Conservation (phyloP, 1,140 invertebrate species). For the Drosophila tani region DNA sequence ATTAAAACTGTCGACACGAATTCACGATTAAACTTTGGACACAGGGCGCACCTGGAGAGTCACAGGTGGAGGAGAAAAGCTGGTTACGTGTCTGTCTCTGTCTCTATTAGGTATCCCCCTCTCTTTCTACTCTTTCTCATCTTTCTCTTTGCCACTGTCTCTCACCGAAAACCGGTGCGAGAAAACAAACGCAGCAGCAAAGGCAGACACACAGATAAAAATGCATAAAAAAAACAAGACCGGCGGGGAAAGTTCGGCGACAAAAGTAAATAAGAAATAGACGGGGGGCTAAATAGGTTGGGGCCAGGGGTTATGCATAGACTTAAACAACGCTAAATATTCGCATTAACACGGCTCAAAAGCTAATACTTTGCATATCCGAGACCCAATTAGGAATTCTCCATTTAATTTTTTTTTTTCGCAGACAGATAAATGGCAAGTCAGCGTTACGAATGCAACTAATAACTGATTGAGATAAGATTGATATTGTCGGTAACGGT, state of each 20-base stretch:
- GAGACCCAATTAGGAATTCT: constrained; percentile 8
- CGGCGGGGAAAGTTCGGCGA: constrained; percentile 70
- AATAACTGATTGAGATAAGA: constrained; percentile 23
- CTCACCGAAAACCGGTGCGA: constrained; percentile 56
- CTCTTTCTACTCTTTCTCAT: constrained; percentile 29
- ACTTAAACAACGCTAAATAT: constrained; percentile 59
- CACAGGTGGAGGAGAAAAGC: constrained; percentile 34
- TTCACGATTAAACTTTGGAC: constrained; percentile 64
- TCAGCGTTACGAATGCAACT: constrained; percentile 42
- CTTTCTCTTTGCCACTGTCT: constrained; percentile 30
- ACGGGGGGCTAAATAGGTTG: constrained; percentile 36
- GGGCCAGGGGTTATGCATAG: constrained; percentile 44
- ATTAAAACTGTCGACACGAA: constrained; percentile 42
- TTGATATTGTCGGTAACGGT: background rate
- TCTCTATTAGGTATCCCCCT: background rate
- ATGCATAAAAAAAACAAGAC: constrained; percentile 66
- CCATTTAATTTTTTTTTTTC: constrained; percentile 32
- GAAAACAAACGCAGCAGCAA: constrained; percentile 43
- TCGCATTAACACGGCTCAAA: constrained; percentile 49
- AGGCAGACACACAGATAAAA: constrained; percentile 48
- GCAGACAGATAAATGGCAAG: constrained; percentile 37
- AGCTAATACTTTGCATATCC: constrained; percentile 32
- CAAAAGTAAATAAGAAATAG: constrained; percentile 27
- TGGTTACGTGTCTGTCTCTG: constrained; percentile 34
- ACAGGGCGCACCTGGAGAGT: constrained; percentile 13